These are phyloP conservation scores for Netelia fuscicornis DNA, from an alignment of 2,888 invertebrate species.

Conservation along the genomic window DNA sequence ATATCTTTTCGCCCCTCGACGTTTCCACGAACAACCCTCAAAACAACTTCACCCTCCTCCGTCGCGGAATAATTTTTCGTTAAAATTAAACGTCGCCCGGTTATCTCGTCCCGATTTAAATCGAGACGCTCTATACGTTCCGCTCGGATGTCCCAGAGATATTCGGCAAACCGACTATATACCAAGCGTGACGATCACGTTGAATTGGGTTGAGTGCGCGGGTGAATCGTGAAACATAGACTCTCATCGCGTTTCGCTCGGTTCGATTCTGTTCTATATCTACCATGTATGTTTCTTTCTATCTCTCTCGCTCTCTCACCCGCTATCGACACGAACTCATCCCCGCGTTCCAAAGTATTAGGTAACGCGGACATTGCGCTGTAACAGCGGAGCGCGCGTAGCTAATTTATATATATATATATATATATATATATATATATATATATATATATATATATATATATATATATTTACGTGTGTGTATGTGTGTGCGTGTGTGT, in stretches of 20 bases:
- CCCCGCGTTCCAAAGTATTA: slow-evolving; percentile 20
- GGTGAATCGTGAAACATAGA: slow-evolving; percentile 7
- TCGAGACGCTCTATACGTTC: slow-evolving; percentile 29
- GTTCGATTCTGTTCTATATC: not conserved
- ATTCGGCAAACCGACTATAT: slow-evolving; percentile 1
- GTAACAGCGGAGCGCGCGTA: not conserved
- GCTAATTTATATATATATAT: not conserved
- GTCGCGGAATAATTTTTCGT: too few species aligned
- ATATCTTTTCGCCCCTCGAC: too few species aligned
- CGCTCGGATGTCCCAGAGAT: slow-evolving; percentile 44
- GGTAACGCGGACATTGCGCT: slow-evolving; percentile 14
- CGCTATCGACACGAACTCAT: slow-evolving; percentile 64
- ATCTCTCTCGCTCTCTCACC: not conserved
- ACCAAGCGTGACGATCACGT: slow-evolving; percentile 10
- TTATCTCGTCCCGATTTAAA: not conserved
- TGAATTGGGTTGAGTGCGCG: not conserved
- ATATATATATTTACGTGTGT: not conserved
- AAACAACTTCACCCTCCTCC: too few species aligned
- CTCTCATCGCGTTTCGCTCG: not conserved
- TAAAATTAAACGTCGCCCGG: not conserved
- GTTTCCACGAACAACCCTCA: too few species aligned
- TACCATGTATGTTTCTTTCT: too few species aligned
- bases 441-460: not conserved
- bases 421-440: too few species aligned
- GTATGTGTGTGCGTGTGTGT: not conserved